A percentile compares a stretch with the other conserved stretches of the same genome.
Evolutionary conservation across 2,113 vertebrate species (phyloP).

Genomic region (Ursus arctos): DNA sequence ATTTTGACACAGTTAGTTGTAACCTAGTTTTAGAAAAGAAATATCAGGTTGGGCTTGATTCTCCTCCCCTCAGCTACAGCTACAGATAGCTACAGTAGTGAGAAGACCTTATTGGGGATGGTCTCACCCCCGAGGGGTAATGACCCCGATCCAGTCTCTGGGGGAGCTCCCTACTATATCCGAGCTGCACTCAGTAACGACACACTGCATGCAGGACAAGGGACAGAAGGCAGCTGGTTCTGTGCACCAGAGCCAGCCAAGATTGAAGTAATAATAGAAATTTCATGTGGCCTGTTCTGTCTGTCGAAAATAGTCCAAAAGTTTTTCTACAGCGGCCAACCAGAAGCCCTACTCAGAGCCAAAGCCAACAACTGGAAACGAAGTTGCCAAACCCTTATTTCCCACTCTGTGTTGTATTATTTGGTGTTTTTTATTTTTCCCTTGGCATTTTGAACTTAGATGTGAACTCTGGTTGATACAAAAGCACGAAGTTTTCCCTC

Average conservation of each 20-base stretch:
- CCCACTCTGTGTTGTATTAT: slow-evolving; percentile 18
- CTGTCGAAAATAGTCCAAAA: slow-evolving; percentile 71
- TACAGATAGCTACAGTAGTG: not conserved
- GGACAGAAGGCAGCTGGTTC: not conserved
- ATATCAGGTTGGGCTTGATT: not conserved
- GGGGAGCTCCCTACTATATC: not conserved
- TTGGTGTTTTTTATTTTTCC: slow-evolving; percentile 10
- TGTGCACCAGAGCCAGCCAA: not conserved
- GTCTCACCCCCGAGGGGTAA: not conserved
- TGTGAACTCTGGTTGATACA: not conserved
- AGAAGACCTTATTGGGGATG: not conserved
- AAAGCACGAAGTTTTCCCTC: not conserved
- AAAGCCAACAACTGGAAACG: slow-evolving; percentile 69
- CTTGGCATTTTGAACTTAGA: slow-evolving; percentile 52
- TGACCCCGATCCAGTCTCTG: not conserved
- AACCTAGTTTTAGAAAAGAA: slow-evolving; percentile 29
- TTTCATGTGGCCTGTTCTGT: slow-evolving; percentile 52
- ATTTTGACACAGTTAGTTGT: slow-evolving; percentile 19
- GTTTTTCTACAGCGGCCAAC: slow-evolving; percentile 54
- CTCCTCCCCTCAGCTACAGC: not conserved
- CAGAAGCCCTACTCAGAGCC: slow-evolving; percentile 65
- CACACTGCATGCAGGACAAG: not conserved
- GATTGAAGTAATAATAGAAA: slow-evolving; percentile 68
- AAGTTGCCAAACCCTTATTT: slow-evolving; percentile 45
- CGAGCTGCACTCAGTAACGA: not conserved